These are phyloP conservation scores for Drosophila tropicalis DNA, from an alignment of 1,140 invertebrate genomes.

Conservation along the genomic window DNA sequence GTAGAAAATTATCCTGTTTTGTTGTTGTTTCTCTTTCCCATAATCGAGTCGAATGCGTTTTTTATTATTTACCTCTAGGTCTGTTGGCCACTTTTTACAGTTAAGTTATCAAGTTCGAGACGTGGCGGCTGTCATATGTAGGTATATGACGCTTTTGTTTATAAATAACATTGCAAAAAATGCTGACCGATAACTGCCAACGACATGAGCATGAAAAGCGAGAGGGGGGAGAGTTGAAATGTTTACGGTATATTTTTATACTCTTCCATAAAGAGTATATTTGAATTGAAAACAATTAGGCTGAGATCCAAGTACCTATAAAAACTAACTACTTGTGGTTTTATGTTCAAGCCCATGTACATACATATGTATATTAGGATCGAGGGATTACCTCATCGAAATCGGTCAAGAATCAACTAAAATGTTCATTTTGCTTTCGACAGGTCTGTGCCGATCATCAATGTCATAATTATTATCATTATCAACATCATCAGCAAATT, in stretches of 20 bases:
- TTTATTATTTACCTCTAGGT: constrained; percentile 1
- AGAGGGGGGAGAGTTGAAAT: background rate
- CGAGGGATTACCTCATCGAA: too few species aligned
- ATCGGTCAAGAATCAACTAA: too few species aligned
- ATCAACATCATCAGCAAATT: constrained; percentile 19
- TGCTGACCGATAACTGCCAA: constrained; percentile 14
- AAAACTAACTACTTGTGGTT: too few species aligned
- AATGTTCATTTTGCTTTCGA: background rate
- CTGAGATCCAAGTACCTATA: too few species aligned
- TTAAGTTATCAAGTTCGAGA: constrained; percentile 10
- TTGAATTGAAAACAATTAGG: too few species aligned
- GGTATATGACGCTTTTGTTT: constrained; percentile 17
- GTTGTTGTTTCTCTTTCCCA: background rate
- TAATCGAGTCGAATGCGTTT: background rate
- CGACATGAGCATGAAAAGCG: background rate
- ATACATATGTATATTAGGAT: too few species aligned
- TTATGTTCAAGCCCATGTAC: too few species aligned
- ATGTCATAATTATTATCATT: too few species aligned
- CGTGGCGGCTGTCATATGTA: background rate
- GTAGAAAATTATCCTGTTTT: background rate
- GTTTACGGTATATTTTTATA: too few species aligned
- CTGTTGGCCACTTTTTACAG: constrained; percentile 1
- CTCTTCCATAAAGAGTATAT: too few species aligned
- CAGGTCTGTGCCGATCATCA: constrained; percentile 27
- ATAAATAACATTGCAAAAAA: constrained; percentile 26